phyloP scores from a whole-genome alignment of 2,888 invertebrate species.

The Cactoblastis cactorum region DNA sequence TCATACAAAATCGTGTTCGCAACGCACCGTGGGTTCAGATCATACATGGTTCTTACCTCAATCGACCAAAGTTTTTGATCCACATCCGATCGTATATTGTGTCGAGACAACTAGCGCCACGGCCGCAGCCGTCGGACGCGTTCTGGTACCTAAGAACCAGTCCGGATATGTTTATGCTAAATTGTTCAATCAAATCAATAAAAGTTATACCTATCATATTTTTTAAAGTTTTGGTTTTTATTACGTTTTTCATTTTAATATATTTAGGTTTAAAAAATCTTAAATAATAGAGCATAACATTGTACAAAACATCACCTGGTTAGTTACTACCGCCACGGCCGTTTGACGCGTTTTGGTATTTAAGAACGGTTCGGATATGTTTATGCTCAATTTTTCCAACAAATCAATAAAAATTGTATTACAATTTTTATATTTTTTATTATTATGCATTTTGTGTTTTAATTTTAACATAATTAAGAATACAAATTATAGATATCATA shows the following conservation, averaged over 20 bases:
- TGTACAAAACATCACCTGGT: too few relatives aligned
- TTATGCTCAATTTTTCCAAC: conserved; percentile 29
- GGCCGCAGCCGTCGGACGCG: conserved; percentile 69
- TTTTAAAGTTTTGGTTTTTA: too few relatives aligned
- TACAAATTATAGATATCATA: too few relatives aligned
- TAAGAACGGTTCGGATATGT: conserved; percentile 67
- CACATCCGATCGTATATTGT: conserved; percentile 69
- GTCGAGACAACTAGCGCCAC: conserved; percentile 67
- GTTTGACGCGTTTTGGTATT: conserved; percentile 70
- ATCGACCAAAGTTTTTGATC: conserved; percentile 73
- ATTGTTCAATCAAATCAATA: conserved; percentile 16
- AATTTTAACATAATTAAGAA: too few relatives aligned
- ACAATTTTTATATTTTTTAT: too few relatives aligned
- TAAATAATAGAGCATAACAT: too few relatives aligned
- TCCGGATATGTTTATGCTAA: conserved; percentile 52
- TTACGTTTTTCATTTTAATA: too few relatives aligned
- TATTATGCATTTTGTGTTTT: too few relatives aligned
- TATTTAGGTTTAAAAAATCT: too few relatives aligned
- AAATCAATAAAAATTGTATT: conserved; percentile 1
- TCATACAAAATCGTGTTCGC: conserved; percentile 4
- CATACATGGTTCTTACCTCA: conserved; percentile 60
- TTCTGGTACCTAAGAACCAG: conserved; percentile 73
- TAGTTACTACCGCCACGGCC: conserved; percentile 64
- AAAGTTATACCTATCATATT: too few relatives aligned
- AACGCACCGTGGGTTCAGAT: conserved; percentile 21